Evolutionary conservation across 2,113 vertebrate genomes (phyloP).

Genomic region (Pachycephala philippinensis): DNA sequence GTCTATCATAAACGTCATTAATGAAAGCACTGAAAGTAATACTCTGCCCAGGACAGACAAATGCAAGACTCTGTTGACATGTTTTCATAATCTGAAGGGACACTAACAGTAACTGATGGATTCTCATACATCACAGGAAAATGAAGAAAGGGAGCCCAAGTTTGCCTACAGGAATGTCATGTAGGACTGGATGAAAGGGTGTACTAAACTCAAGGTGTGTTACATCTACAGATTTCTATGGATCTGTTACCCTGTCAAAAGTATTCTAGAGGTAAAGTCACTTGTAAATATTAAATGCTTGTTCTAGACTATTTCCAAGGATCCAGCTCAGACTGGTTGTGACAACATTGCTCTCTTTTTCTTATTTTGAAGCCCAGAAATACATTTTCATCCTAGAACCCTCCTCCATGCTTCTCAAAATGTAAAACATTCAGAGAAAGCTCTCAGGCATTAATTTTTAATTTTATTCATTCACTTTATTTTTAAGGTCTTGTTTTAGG

Average conservation of each 20-base stretch:
- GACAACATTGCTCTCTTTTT: background rate
- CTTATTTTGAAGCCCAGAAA: background rate
- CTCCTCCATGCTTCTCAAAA: background rate
- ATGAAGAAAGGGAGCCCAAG: background rate
- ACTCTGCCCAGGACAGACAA: background rate
- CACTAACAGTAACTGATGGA: background rate
- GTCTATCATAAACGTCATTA: background rate
- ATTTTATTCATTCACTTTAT: background rate
- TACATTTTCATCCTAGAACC: background rate
- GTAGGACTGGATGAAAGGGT: background rate
- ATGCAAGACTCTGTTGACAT: background rate
- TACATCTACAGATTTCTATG: background rate
- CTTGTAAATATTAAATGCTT: background rate
- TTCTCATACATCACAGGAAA: background rate
- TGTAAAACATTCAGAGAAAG: background rate
- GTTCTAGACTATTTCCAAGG: background rate
- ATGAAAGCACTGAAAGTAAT: background rate
- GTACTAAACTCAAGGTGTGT: background rate
- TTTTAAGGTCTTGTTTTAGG: background rate
- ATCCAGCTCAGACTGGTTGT: background rate
- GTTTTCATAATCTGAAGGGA: background rate
- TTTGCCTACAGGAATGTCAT: background rate
- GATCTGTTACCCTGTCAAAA: background rate
- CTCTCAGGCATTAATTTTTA: background rate
- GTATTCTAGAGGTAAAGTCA: background rate